These are phyloP conservation scores for Phoeniculus purpureus DNA, from an alignment of 2,797 vertebrate species.

Conservation along the genomic window DNA sequence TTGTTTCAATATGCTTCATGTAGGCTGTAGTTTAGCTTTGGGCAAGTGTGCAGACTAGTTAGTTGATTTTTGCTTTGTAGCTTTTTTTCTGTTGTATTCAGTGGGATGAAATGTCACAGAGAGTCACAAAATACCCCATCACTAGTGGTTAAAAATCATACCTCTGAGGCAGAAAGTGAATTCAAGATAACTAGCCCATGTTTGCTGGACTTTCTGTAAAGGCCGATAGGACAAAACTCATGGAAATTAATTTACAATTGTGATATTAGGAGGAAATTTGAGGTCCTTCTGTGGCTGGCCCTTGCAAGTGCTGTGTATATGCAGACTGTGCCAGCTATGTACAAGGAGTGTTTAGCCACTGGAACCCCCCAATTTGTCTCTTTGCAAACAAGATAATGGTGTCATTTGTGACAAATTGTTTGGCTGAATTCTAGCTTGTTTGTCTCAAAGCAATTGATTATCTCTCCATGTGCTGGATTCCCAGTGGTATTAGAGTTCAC, in stretches of 20 bases:
- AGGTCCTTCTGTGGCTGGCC: neutral
- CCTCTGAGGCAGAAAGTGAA: neutral
- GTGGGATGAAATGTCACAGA: neutral
- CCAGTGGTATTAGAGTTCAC: accelerated
- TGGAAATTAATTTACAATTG: neutral
- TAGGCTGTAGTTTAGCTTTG: neutral
- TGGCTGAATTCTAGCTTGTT: neutral
- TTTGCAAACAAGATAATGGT: neutral
- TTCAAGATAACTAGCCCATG: neutral
- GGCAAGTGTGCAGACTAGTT: neutral
- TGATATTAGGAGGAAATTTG: neutral
- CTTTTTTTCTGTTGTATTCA: neutral
- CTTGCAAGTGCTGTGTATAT: neutral
- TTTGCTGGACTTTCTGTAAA: neutral
- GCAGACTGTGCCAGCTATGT: neutral
- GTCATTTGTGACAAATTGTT: neutral
- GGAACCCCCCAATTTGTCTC: neutral
- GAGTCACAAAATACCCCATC: neutral
- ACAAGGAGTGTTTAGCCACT: accelerated
- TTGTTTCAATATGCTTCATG: accelerated
- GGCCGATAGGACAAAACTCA: neutral
- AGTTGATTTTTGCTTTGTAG: neutral
- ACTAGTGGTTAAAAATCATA: neutral
- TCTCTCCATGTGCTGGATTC: neutral
- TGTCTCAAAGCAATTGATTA: neutral